Percentiles rank a stretch among this genome's conserved stretches.
Evolutionary conservation across 2,797 vertebrate genomes (phyloP).

Genomic region (Streptopelia turtur): DNA sequence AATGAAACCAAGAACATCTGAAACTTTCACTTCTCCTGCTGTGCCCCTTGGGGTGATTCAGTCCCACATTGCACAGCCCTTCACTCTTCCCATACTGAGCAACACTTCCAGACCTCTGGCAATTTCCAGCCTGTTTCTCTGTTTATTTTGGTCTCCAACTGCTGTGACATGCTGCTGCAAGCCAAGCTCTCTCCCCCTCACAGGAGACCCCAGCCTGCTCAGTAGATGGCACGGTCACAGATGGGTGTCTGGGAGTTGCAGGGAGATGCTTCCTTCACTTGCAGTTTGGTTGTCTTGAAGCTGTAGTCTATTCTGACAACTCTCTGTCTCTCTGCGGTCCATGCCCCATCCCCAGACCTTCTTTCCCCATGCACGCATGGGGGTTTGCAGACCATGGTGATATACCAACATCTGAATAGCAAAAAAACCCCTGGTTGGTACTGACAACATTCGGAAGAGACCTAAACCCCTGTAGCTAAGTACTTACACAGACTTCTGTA

Average conservation of each 20-base stretch:
- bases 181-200: background rate
- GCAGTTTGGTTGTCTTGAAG: accelerated
- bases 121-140: background rate
- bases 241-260: background rate
- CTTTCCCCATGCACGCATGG: background rate
- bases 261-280: background rate
- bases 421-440: background rate
- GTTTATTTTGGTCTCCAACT: background rate
- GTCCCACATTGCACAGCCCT: background rate
- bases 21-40: background rate
- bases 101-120: background rate
- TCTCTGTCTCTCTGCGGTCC: background rate
- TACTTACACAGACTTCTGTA: background rate
- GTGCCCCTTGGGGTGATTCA: background rate
- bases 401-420: background rate
- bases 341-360: background rate
- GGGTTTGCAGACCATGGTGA: background rate
- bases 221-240: background rate
- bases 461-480: background rate
- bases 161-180: background rate
- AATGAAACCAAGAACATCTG: background rate
- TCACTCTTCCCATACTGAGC: background rate
- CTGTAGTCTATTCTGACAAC: background rate
- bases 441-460: background rate
- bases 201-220: background rate